Evolutionary conservation across 1,140 invertebrate genomes (phyloP).

Genomic region (Pseudomyrmex pallidus): DNA sequence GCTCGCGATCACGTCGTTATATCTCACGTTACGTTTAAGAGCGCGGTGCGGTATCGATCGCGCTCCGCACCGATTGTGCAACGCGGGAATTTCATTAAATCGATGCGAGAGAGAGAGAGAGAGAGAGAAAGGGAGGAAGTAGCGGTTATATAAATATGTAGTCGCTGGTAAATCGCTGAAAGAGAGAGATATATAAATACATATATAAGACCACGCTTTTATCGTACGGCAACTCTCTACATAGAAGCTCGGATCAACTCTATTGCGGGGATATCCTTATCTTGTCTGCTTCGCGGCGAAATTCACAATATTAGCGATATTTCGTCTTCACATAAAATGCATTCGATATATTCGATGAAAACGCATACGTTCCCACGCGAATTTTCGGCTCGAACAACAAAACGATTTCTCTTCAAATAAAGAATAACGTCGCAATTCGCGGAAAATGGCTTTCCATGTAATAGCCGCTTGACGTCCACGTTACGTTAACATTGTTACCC

Average conservation of each 20-base stretch:
- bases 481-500: no score
- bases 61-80: slow-evolving; percentile 34
- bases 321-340: not conserved
- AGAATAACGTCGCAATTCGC: not conserved
- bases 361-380: no score
- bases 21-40: slow-evolving; percentile 12
- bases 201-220: slow-evolving; percentile 3
- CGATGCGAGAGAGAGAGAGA: not conserved
- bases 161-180: slow-evolving; percentile 14
- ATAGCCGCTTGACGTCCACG: no score
- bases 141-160: slow-evolving; percentile 51
- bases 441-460: no score
- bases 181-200: not conserved
- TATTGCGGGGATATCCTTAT: slow-evolving; percentile 22
- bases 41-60: slow-evolving; percentile 31
- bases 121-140: not conserved
- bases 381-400: no score
- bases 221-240: not conserved
- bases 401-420: not conserved
- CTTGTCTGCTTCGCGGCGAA: slow-evolving; percentile 1
- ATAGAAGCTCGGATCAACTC: slow-evolving; percentile 34
- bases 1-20: slow-evolving; percentile 43
- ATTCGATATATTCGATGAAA: not conserved
- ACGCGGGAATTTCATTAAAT: slow-evolving; percentile 54
- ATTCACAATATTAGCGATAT: not conserved